Conservation (phyloP, 2,888 invertebrate genomes). For the Acanthosepion esculentum region DNA sequence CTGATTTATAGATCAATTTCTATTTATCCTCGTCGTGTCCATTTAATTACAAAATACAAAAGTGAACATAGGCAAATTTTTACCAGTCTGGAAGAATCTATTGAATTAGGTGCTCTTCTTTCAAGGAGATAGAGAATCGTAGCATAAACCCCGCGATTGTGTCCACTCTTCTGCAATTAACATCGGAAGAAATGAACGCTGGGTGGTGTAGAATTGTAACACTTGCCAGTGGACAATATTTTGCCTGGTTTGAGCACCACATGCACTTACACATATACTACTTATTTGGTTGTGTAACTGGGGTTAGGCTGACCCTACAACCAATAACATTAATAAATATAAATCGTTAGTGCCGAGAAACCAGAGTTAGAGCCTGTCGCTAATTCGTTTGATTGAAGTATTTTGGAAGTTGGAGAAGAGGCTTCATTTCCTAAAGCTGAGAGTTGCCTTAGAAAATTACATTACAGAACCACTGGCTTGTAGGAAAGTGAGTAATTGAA, state of each 20-base stretch:
- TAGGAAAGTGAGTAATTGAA: conserved; percentile 45
- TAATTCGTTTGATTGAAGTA: conserved; percentile 45
- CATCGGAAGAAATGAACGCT: background rate
- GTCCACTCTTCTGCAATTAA: conserved; percentile 10
- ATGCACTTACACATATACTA: background rate
- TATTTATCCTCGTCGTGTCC: background rate
- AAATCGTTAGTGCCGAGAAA: background rate
- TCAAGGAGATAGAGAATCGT: background rate
- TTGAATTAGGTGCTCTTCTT: background rate
- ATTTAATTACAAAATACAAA: background rate
- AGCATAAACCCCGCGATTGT: background rate
- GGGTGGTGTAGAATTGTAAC: background rate
- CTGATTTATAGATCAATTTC: background rate
- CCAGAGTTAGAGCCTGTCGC: background rate
- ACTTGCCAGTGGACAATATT: background rate
- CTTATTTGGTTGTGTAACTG: background rate
- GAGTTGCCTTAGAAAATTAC: conserved; percentile 43
- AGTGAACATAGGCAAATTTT: background rate
- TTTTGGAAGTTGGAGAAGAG: conserved; percentile 36
- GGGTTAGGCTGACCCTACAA: conserved; percentile 39
- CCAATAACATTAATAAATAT: conserved; percentile 46
- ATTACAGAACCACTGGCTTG: conserved; percentile 37
- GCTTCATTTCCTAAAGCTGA: conserved; percentile 38
- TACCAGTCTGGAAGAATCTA: background rate
- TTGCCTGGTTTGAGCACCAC: background rate